Evolutionary conservation across 2,113 vertebrate genomes (phyloP).

Genomic region (Seriola rivoliana): DNA sequence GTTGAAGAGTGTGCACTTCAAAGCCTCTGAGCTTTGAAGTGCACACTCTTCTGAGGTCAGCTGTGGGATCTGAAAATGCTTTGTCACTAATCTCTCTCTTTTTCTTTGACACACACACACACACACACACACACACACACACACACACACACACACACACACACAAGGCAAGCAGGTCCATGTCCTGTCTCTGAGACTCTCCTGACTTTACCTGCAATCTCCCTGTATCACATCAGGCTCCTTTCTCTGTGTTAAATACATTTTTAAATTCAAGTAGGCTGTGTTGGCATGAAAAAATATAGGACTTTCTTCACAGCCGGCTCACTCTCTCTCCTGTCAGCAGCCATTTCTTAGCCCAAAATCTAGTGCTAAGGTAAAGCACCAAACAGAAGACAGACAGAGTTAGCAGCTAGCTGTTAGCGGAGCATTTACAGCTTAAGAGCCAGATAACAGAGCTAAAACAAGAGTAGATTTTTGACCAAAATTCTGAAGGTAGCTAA

Average conservation of each 20-base stretch:
- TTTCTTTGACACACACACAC: background rate
- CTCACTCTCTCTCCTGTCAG: too few relatives aligned
- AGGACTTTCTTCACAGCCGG: too few relatives aligned
- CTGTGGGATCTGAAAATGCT: constrained; percentile 28
- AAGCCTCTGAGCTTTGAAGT: background rate
- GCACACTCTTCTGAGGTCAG: constrained; percentile 3
- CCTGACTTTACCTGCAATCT: constrained; percentile 1
- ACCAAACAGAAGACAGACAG: too few relatives aligned
- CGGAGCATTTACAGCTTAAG: too few relatives aligned
- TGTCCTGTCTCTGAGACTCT: background rate
- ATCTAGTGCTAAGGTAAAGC: too few relatives aligned
- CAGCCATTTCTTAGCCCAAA: too few relatives aligned
- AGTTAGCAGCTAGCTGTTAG: too few relatives aligned
- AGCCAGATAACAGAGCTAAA: too few relatives aligned
- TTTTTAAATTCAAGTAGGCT: background rate
- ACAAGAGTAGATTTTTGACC: background rate
- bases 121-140: background rate
- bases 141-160: background rate
- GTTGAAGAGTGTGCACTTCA: background rate
- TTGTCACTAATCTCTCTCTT: constrained; percentile 23
- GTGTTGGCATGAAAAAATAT: background rate
- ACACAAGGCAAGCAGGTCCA: background rate
- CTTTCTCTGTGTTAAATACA: background rate
- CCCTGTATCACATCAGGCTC: background rate
- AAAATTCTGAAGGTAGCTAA: background rate